phyloP scores from a whole-genome alignment of 1,140 invertebrate species.

The Ceratina calcarata region DNA sequence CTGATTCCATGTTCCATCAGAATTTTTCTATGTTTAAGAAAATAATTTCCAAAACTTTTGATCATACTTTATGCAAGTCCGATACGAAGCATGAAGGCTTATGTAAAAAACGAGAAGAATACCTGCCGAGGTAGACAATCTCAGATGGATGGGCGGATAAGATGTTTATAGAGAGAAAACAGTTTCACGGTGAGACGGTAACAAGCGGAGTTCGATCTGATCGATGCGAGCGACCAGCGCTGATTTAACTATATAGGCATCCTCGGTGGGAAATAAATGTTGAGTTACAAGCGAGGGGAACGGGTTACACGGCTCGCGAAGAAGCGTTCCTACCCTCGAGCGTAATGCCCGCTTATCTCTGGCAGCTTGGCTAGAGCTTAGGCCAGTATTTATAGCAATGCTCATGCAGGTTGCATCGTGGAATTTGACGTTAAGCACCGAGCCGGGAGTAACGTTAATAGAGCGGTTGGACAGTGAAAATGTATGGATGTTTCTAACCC shows the following conservation, averaged over 20 bases:
- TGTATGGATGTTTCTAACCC: no score
- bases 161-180: conserved; percentile 54
- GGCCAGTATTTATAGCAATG: conserved; percentile 25
- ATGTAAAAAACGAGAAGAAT: conserved; percentile 34
- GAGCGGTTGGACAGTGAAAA: background rate
- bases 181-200: conserved; percentile 43
- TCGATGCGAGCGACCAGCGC: conserved; percentile 39
- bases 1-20: no score
- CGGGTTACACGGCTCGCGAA: background rate
- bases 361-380: background rate
- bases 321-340: background rate
- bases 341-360: conserved; percentile 21
- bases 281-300: conserved; percentile 26
- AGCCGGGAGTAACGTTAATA: conserved; percentile 29
- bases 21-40: no score
- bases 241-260: conserved; percentile 40
- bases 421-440: conserved; percentile 33
- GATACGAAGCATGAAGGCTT: background rate
- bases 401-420: background rate
- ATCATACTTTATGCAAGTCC: no score
- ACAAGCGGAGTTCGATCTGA: conserved; percentile 25
- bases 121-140: background rate
- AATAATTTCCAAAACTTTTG: no score
- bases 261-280: conserved; percentile 33
- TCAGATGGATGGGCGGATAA: conserved; percentile 35